phyloP scores from a whole-genome alignment of 2,888 invertebrate genomes.

The Parapristionchus giblindavisi region DNA sequence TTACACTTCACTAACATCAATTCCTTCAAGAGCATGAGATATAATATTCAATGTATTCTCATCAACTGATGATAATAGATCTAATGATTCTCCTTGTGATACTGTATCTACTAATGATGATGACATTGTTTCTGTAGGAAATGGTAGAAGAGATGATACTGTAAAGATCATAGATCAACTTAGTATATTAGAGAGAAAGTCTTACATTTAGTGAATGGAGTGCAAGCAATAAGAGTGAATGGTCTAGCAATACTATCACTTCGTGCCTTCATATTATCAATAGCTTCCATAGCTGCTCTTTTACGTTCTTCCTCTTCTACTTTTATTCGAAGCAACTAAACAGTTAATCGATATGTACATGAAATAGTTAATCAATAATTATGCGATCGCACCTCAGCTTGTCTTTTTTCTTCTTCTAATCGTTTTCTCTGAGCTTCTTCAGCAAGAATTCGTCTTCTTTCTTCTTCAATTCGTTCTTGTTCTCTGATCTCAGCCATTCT shows the following conservation, averaged over 20 bases:
- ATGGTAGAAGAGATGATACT: constrained; percentile 37
- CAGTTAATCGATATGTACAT: not conserved
- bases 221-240: constrained; percentile 29
- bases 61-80: constrained; percentile 1
- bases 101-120: not conserved
- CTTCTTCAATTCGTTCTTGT: constrained; percentile 28
- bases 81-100: not conserved
- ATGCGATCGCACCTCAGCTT: not conserved
- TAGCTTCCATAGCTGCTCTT: constrained; percentile 7
- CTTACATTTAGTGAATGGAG: constrained; percentile 36
- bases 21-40: not conserved
- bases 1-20: constrained; percentile 31
- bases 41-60: not conserved
- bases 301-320: constrained; percentile 22
- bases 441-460: constrained; percentile 7
- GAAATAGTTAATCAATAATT: not conserved
- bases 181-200: not conserved
- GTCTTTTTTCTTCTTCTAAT: constrained; percentile 27
- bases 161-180: not conserved
- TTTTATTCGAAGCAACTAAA: constrained; percentile 12
- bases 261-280: constrained; percentile 8
- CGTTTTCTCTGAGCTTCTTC: constrained; percentile 33
- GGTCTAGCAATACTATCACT: constrained; percentile 19
- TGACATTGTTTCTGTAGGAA: constrained; percentile 35
- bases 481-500: constrained; percentile 9